These are phyloP conservation scores for Odontomachus brunneus DNA, from an alignment of 1,140 invertebrate genomes.

Conservation along the genomic window DNA sequence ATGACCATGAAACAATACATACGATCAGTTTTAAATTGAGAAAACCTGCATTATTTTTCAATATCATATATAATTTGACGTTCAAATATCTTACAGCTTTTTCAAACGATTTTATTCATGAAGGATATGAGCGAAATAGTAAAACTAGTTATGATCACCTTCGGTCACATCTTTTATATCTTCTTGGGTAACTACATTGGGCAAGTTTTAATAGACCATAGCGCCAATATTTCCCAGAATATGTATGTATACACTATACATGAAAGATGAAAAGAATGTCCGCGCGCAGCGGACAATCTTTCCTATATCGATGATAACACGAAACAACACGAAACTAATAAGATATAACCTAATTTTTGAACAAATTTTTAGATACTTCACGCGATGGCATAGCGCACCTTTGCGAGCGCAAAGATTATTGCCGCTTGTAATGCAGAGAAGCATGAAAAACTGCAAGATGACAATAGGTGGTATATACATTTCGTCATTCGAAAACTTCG, in stretches of 20 bases:
- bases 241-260: conserved; percentile 22
- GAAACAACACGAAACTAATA: neutral
- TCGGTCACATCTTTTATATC: conserved; percentile 31
- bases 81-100: conserved; percentile 1
- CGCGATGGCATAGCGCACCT: conserved; percentile 21
- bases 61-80: neutral
- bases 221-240: conserved; percentile 18
- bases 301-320: neutral
- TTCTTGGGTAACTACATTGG: conserved; percentile 46
- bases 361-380: conserved; percentile 36
- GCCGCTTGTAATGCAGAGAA: conserved; percentile 53
- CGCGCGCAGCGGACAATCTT: neutral
- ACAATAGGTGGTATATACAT: conserved; percentile 29
- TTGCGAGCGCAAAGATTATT: conserved; percentile 44
- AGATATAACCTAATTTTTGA: neutral
- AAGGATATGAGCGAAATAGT: neutral
- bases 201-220: conserved; percentile 53
- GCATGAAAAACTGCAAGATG: conserved; percentile 47
- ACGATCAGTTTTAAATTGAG: neutral
- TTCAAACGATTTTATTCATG: neutral
- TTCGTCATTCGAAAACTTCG: conserved; percentile 45
- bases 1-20: neutral
- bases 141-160: neutral
- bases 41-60: neutral
- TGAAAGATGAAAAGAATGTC: neutral